Evolutionary conservation across 2,113 vertebrate species (phyloP).

Genomic region (Cynopterus brachyotis): DNA sequence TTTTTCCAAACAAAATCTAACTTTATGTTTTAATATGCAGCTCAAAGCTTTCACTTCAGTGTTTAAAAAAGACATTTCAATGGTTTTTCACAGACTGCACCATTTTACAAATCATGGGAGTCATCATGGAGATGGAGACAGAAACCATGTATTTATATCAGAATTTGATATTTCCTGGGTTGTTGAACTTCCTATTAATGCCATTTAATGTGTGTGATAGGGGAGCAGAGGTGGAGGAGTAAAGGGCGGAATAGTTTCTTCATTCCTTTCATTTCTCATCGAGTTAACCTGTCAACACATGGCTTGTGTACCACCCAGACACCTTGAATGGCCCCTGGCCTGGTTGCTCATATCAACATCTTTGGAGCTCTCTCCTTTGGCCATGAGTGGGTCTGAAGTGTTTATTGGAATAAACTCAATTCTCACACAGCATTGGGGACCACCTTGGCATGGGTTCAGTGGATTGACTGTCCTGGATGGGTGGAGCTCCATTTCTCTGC

Average conservation of each 20-base stretch:
- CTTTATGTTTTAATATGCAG: neutral
- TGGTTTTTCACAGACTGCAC: neutral
- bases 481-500: neutral
- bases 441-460: neutral
- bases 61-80: neutral
- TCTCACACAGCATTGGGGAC: neutral
- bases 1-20: neutral
- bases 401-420: neutral
- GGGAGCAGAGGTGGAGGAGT: neutral
- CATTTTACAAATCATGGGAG: neutral
- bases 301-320: neutral
- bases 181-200: neutral
- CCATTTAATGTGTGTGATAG: neutral
- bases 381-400: neutral
- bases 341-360: neutral
- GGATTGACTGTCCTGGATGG: neutral
- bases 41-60: neutral
- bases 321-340: neutral
- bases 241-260: neutral
- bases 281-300: neutral
- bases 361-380: neutral
- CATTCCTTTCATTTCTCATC: conserved; percentile 36
- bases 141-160: neutral
- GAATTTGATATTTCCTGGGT: neutral
- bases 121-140: neutral